A percentile compares a stretch with the other conserved stretches of the same genome.
These are phyloP conservation scores for Aplysina aerophoba DNA, from an alignment of 37 sponge, comb jelly and placozoan genomes.

Conservation along the genomic window DNA sequence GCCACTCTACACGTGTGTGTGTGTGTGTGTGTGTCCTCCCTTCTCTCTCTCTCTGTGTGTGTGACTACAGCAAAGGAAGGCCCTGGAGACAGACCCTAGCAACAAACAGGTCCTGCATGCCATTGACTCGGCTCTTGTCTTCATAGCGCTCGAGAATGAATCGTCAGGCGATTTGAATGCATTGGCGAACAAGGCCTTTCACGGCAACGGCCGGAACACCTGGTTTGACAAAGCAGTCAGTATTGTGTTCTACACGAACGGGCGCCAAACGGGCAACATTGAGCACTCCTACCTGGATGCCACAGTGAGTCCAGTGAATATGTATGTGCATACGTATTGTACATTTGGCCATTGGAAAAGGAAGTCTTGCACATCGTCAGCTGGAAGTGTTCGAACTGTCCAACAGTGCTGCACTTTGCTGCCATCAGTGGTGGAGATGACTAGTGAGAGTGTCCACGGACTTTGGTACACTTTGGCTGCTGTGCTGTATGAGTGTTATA, in stretches of 20 bases:
- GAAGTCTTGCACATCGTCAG: too few species aligned
- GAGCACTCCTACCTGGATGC: constrained; percentile 82
- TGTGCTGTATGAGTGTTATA: too few species aligned
- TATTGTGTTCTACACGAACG: constrained; percentile 31
- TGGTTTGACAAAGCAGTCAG: constrained; percentile 78
- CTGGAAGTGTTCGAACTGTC: too few species aligned
- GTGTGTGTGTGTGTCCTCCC: not conserved
- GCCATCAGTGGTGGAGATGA: too few species aligned
- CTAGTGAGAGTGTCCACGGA: too few species aligned
- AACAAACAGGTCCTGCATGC: not conserved
- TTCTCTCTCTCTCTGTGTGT: not conserved
- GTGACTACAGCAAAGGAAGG: constrained; percentile 3
- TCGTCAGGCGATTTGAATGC: not conserved
- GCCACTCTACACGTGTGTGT: not conserved
- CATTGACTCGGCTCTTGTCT: constrained; percentile 9
- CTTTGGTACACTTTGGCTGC: too few species aligned
- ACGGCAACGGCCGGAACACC: constrained; percentile 17
- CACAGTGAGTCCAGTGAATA: constrained; percentile 72
- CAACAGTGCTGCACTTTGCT: too few species aligned
- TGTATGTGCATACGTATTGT: too few species aligned
- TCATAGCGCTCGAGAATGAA: not conserved
- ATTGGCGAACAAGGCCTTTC: not conserved
- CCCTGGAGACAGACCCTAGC: not conserved
- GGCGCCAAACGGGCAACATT: constrained; percentile 44
- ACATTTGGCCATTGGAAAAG: too few species aligned